Conservation (phyloP, 2,113 vertebrate genomes). For the Agapornis roseicollis region DNA sequence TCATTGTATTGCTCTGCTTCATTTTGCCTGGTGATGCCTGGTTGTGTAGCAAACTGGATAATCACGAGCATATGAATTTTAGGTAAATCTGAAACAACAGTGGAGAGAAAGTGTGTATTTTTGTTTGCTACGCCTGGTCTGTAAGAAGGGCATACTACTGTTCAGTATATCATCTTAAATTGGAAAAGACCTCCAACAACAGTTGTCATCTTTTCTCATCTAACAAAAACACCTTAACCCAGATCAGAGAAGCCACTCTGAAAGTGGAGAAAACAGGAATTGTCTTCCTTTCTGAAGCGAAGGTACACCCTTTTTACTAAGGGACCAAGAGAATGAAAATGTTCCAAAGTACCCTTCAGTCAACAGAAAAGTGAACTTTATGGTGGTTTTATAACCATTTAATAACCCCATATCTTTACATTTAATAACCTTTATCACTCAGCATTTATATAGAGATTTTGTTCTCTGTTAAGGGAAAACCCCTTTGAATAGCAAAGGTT, state of each 20-base stretch:
- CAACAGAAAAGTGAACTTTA: not conserved
- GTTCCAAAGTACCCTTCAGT: not conserved
- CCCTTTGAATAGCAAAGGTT: not conserved
- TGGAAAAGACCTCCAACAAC: not conserved
- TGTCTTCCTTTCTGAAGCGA: not conserved
- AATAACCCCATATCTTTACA: not conserved
- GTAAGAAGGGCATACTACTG: not conserved
- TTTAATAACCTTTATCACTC: not conserved
- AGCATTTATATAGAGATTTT: not conserved
- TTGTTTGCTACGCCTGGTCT: not conserved
- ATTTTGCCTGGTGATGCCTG: not conserved
- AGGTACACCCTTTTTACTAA: not conserved
- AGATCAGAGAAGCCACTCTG: not conserved
- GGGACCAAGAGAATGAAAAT: not conserved
- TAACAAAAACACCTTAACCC: not conserved
- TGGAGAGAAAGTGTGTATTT: not conserved
- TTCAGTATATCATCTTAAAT: not conserved
- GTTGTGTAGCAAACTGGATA: not conserved
- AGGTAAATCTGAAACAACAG: not conserved
- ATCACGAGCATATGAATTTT: not conserved
- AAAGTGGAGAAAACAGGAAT: not conserved
- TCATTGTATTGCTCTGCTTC: not conserved
- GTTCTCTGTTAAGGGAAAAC: not conserved
- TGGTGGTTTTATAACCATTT: not conserved
- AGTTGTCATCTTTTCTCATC: not conserved